Evolutionary conservation across 2,797 vertebrate genomes (phyloP).

Genomic region (Lophius americanus): DNA sequence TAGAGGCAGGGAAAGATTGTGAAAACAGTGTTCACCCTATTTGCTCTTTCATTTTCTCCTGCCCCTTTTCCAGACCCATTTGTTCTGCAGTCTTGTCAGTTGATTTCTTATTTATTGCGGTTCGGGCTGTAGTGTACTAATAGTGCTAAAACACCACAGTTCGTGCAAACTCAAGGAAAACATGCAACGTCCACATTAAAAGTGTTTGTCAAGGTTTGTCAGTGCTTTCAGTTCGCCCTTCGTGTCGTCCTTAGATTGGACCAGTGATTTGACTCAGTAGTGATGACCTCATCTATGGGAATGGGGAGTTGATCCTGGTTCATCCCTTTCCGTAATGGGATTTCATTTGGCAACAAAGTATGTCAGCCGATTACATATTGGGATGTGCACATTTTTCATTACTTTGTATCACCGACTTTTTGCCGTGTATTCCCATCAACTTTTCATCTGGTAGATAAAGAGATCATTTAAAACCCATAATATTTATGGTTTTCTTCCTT

Average conservation of each 20-base stretch:
- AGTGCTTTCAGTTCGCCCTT: neutral
- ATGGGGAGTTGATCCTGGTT: neutral
- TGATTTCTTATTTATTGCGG: constrained; percentile 33
- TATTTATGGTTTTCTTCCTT: constrained; percentile 6
- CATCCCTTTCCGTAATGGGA: neutral
- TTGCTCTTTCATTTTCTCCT: neutral
- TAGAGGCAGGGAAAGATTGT: constrained; percentile 53
- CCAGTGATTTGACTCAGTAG: too few relatives aligned
- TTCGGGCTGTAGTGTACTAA: neutral
- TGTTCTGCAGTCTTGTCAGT: constrained; percentile 30
- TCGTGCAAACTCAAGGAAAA: constrained; percentile 1
- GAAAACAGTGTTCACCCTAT: constrained; percentile 43
- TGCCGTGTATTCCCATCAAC: neutral
- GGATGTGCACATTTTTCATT: neutral
- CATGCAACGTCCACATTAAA: constrained; percentile 12
- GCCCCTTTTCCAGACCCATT: too few relatives aligned
- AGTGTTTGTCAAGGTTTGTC: neutral
- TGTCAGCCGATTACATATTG: neutral
- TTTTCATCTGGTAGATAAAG: neutral
- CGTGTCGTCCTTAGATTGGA: neutral
- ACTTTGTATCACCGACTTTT: neutral
- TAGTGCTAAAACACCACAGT: constrained; percentile 6
- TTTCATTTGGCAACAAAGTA: neutral
- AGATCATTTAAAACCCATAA: neutral
- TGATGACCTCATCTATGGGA: too few relatives aligned